These are phyloP conservation scores for Dufourea novaeangliae DNA, from an alignment of 1,140 invertebrate species.

Conservation along the genomic window DNA sequence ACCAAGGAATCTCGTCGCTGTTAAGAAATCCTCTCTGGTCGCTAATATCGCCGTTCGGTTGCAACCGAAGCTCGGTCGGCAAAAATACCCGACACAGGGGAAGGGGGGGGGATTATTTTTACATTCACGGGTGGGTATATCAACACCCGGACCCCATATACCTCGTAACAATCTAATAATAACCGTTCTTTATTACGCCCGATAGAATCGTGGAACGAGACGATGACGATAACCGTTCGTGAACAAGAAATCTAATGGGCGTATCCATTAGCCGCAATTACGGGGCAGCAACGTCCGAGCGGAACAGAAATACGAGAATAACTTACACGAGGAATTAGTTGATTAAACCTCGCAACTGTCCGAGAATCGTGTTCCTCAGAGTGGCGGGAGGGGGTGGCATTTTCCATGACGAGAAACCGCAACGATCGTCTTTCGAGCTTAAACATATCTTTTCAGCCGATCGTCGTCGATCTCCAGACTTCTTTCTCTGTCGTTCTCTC, in stretches of 20 bases:
- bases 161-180: neutral
- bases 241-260: neutral
- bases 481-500: too few species aligned
- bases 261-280: too few species aligned
- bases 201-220: neutral
- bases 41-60: neutral
- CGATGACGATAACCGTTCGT: neutral
- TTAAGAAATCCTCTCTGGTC: slow-evolving; percentile 6
- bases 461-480: slow-evolving; percentile 26
- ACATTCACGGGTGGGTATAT: neutral
- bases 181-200: neutral
- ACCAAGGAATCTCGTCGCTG: neutral
- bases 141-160: neutral
- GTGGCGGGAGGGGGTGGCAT: neutral
- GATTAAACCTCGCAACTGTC: neutral
- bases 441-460: slow-evolving; percentile 48
- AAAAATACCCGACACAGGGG: neutral
- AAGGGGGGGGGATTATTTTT: neutral
- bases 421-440: slow-evolving; percentile 4
- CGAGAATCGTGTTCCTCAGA: neutral
- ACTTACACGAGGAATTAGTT: neutral
- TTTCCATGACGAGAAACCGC: neutral
- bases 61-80: neutral
- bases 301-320: too few species aligned
- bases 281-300: too few species aligned